Conservation (phyloP, 2,888 invertebrate species). For the Atherix ibis region DNA sequence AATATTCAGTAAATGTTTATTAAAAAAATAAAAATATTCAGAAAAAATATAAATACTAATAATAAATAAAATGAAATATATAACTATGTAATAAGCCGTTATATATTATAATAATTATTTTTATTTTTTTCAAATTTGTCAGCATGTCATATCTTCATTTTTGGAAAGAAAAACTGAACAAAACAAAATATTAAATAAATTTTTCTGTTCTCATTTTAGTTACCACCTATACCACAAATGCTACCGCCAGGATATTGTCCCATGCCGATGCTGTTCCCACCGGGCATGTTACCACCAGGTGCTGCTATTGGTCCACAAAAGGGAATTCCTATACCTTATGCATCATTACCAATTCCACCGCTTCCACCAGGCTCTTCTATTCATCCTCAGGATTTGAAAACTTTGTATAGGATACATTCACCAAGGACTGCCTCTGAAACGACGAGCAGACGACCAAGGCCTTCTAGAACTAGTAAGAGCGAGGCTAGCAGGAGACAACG, state of each 20-base stretch:
- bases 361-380: conserved; percentile 19
- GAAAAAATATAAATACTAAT: too few relatives aligned
- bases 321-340: conserved; percentile 7
- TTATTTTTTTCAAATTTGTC: too few relatives aligned
- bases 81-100: too few relatives aligned
- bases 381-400: conserved; percentile 12
- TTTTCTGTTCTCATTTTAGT: conserved; percentile 8
- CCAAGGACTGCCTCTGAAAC: conserved; percentile 13
- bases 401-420: conserved; percentile 6
- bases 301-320: too few relatives aligned
- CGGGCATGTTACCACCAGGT: conserved; percentile 12
- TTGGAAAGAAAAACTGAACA: too few relatives aligned
- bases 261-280: conserved; percentile 10
- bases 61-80: too few relatives aligned
- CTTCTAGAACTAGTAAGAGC: conserved; percentile 17
- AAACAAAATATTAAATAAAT: neutral
- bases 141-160: too few relatives aligned
- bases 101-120: too few relatives aligned
- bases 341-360: conserved; percentile 20
- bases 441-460: conserved; percentile 16
- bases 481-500: conserved; percentile 24
- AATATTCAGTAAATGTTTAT: too few relatives aligned
- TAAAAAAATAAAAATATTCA: too few relatives aligned
- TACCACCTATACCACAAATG: conserved; percentile 5
- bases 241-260: conserved; percentile 6